Evolutionary conservation across 2,797 vertebrate genomes (phyloP), one percentile per base, ranked within the genome.

Genomic region (Propithecus perrieri): DNA sequence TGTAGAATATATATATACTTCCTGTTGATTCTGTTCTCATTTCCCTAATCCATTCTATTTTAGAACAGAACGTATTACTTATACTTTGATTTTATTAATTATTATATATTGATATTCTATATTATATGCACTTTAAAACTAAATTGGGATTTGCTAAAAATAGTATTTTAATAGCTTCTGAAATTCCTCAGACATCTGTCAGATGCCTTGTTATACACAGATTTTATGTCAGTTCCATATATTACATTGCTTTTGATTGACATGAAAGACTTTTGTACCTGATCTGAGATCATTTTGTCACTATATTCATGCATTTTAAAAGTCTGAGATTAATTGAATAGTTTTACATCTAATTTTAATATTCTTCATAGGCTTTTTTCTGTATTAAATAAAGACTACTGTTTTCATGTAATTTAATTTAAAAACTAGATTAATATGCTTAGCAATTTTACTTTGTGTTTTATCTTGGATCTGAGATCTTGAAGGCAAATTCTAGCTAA

Each of bases 241-340:
- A 38, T 87, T 94, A 89, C 46, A 96, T 65, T 83, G 80, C 5
- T 97, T 97, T 96, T 95, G 80, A 97, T 96, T 97, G 92, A 89
- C 71, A 26, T 85, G n/a, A 95, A 95, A 92, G 3, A 92, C 97
- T 97, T 35, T 94, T 96, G 26, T 95, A 87, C 3, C 5, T 85
- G 59, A 85, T 94, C 41, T 96, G 78, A 93, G 38, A 96, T 79
- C 0, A 91, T 86, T 95, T 94, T 94, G 75, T 95, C 74, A 72
- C 24, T 89, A 71, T 91, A 79, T 69, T 7, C 4, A 69, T 89
- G 75, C 26, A 78, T 57, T 30, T 86, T 38, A 89, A 59, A 96
- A 97, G 12, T 83, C 94, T 96, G 50, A 9, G 0, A 13, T 78
- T 92, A 97, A 89, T 38, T 85, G 14, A 84, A 76, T 94, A 89